These are phyloP conservation scores for Petromus typicus DNA, from an alignment of 2,113 vertebrate species.

Conservation along the genomic window DNA sequence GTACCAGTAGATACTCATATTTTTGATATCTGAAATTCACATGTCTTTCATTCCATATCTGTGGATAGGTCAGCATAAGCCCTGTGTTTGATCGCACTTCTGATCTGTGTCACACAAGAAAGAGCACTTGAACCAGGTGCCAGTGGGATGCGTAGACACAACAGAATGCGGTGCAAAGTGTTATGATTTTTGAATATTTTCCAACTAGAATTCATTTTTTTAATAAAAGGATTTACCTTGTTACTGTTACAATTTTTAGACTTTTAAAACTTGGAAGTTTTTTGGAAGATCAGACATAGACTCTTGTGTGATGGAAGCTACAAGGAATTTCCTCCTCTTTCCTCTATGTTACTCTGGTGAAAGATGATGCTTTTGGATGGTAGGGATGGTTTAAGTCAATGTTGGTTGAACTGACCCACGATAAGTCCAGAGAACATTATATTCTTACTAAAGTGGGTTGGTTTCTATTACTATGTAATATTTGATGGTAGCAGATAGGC, in stretches of 20 bases:
- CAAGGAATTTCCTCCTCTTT: constrained; percentile 30
- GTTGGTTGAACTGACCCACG: constrained; percentile 38
- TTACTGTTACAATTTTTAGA: constrained; percentile 46
- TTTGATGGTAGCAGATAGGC: constrained; percentile 25
- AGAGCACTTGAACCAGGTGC: not conserved
- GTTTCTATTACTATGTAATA: constrained; percentile 29
- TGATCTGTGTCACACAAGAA: not conserved
- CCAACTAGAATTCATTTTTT: not conserved
- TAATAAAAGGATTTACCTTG: not conserved
- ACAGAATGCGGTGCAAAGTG: constrained; percentile 6
- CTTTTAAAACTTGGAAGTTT: constrained; percentile 43
- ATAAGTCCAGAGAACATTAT: constrained; percentile 52
- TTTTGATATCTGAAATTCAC: constrained; percentile 15
- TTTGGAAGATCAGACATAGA: constrained; percentile 28
- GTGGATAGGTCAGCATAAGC: constrained; percentile 29
- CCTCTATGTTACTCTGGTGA: not conserved
- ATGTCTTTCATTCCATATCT: constrained; percentile 49
- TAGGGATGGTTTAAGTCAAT: constrained; percentile 44
- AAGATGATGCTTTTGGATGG: constrained; percentile 43
- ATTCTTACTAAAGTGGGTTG: constrained; percentile 55
- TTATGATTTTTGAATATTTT: constrained; percentile 41
- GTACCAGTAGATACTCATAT: not conserved
- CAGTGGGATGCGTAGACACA: not conserved
- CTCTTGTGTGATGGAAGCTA: not conserved
- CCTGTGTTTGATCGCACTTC: not conserved